These are phyloP conservation scores for Parus major DNA, from an alignment of 2,113 vertebrate species.

Conservation along the genomic window DNA sequence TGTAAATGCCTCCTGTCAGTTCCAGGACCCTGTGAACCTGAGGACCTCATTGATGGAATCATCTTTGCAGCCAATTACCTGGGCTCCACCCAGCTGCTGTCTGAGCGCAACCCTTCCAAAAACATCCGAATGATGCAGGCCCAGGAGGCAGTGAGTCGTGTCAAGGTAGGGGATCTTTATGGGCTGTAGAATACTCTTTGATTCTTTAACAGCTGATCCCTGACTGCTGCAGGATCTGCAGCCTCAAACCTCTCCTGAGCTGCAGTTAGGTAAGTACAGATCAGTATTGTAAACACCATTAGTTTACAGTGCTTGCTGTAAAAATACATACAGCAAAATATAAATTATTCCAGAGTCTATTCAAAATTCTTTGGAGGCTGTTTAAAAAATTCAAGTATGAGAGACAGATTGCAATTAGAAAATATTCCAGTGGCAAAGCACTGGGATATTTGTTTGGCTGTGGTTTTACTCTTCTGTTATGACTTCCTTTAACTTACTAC, in stretches of 20 bases:
- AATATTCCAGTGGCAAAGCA: not conserved
- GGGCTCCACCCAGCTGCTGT: conserved; percentile 97
- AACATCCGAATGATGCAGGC: conserved; percentile 99
- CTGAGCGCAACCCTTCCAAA: conserved; percentile 96
- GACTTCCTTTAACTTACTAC: not conserved
- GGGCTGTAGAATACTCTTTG: not conserved
- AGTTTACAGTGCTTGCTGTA: not conserved
- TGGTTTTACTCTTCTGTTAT: not conserved
- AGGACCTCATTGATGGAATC: conserved; percentile 98
- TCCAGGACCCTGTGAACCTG: conserved; percentile 96
- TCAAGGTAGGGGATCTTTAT: conserved; percentile 83
- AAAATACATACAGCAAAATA: not conserved
- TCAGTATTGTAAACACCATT: not conserved
- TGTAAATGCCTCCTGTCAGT: conserved; percentile 71
- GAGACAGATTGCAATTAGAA: not conserved
- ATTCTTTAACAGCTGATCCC: not conserved
- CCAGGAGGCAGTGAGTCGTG: conserved; percentile 95
- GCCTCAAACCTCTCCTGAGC: not conserved
- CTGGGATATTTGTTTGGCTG: not conserved
- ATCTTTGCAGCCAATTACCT: conserved; percentile 99
- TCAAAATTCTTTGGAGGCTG: not conserved
- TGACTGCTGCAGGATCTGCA: not conserved
- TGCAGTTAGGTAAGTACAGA: not conserved
- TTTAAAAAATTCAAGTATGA: not conserved
- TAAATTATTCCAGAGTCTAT: not conserved